A percentile compares a stretch with the other conserved stretches of the same genome.
Conservation (phyloP, 2,113 vertebrate species). For the Acanthisitta chloris region DNA sequence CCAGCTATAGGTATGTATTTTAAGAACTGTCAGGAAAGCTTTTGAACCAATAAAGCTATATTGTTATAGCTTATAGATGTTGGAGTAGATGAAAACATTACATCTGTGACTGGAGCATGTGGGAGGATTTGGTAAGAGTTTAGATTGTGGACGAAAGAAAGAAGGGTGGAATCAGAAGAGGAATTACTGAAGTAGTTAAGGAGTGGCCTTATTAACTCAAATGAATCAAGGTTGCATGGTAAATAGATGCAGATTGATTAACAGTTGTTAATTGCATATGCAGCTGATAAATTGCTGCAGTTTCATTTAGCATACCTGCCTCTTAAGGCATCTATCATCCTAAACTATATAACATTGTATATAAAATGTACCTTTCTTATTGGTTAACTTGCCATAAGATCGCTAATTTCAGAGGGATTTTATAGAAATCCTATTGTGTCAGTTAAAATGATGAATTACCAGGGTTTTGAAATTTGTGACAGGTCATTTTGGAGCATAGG, state of each 20-base stretch:
- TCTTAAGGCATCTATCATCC: background rate
- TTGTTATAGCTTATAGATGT: background rate
- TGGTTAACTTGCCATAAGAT: background rate
- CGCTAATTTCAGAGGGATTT: background rate
- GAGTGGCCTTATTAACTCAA: background rate
- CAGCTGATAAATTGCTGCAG: background rate
- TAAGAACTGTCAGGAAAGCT: background rate
- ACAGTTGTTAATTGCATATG: background rate
- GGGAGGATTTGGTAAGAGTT: constrained; percentile 4
- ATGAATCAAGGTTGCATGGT: background rate
- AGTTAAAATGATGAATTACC: background rate
- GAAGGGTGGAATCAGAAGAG: background rate
- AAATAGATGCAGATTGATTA: background rate
- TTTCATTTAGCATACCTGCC: background rate
- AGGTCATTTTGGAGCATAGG: background rate
- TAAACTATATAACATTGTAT: background rate
- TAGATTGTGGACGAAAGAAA: background rate
- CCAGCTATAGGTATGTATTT: background rate
- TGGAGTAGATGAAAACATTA: background rate
- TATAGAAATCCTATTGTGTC: background rate
- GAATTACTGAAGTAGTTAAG: background rate
- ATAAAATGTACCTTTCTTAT: background rate
- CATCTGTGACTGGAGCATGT: background rate
- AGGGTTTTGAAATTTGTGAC: background rate
- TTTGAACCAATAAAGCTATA: background rate